phyloP scores from a whole-genome alignment of 2,797 vertebrate species.

The Chloroceryle inda region DNA sequence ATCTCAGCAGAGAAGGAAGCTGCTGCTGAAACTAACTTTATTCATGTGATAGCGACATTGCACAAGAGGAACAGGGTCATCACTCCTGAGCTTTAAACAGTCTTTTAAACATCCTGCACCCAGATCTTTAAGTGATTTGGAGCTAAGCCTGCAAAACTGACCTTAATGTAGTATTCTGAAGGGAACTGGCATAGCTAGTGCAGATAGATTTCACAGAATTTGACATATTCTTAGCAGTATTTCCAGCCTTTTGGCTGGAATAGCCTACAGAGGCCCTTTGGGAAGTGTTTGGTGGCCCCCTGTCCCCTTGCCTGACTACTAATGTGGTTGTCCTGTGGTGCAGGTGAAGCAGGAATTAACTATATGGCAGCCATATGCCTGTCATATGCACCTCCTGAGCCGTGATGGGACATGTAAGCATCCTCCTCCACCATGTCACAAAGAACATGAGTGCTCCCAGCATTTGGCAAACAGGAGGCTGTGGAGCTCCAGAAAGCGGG shows the following conservation, averaged over 20 bases:
- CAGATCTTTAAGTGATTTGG: not conserved
- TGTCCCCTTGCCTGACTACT: not conserved
- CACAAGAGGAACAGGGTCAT: constrained; percentile 14
- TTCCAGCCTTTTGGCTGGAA: not conserved
- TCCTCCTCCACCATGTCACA: not conserved
- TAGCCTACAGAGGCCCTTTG: not conserved
- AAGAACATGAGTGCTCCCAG: not conserved
- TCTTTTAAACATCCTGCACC: constrained; percentile 27
- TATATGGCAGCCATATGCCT: fast-evolving
- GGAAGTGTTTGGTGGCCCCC: not conserved
- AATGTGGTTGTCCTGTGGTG: not conserved
- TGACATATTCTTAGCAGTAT: not conserved
- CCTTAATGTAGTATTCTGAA: constrained; percentile 22
- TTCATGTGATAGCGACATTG: not conserved
- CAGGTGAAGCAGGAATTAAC: not conserved
- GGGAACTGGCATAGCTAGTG: not conserved
- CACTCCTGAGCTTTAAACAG: constrained; percentile 33
- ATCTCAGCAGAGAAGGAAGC: not conserved
- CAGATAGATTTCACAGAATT: not conserved
- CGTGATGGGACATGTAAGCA: not conserved
- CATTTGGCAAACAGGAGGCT: fast-evolving
- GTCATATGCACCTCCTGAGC: not conserved
- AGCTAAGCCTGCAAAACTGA: constrained; percentile 1
- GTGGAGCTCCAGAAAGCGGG: not conserved
- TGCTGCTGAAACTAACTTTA: not conserved